A percentile compares a stretch with the other conserved stretches of the same genome.
These are phyloP conservation scores for Drosophila rubida DNA, from an alignment of 2,888 invertebrate genomes.

Conservation along the genomic window DNA sequence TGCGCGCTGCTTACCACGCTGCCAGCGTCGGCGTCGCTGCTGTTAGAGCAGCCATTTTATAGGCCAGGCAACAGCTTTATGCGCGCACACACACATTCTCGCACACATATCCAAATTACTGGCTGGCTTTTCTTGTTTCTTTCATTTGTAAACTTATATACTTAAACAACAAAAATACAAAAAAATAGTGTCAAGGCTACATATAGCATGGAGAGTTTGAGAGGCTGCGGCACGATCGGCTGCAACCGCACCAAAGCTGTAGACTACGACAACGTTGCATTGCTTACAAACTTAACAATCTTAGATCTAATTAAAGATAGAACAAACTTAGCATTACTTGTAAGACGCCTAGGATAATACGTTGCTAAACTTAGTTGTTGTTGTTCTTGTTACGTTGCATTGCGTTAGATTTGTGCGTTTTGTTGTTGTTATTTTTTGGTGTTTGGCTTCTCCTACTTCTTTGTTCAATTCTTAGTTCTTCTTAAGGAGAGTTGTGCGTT, in stretches of 20 bases:
- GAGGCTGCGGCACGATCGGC: conserved; percentile 19
- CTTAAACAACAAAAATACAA: background rate
- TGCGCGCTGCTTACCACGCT: conserved; percentile 80
- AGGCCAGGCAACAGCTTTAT: conserved; percentile 79
- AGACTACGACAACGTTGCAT: background rate
- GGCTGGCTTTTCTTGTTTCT: conserved; percentile 27
- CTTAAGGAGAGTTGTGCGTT: conserved; percentile 42
- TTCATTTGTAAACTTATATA: conserved; percentile 30
- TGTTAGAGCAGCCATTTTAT: conserved; percentile 71
- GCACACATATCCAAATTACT: conserved; percentile 5
- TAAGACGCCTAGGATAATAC: conserved; percentile 15
- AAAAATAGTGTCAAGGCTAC: conserved; percentile 66
- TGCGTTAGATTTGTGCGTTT: conserved; percentile 48
- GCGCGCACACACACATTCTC: conserved; percentile 25
- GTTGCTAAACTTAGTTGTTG: background rate
- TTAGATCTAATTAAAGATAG: too few relatives aligned
- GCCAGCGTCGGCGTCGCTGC: conserved; percentile 60
- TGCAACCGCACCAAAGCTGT: background rate
- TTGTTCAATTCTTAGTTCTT: conserved; percentile 17
- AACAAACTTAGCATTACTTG: too few relatives aligned
- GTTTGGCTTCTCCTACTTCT: conserved; percentile 21
- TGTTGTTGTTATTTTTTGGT: conserved; percentile 22
- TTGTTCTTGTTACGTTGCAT: conserved; percentile 19
- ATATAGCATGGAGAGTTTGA: conserved; percentile 26
- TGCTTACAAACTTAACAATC: too few relatives aligned